Base-by-base conservation (phyloP, 2,113 vertebrate species). In the Chlorodrepanis virens region DNA sequence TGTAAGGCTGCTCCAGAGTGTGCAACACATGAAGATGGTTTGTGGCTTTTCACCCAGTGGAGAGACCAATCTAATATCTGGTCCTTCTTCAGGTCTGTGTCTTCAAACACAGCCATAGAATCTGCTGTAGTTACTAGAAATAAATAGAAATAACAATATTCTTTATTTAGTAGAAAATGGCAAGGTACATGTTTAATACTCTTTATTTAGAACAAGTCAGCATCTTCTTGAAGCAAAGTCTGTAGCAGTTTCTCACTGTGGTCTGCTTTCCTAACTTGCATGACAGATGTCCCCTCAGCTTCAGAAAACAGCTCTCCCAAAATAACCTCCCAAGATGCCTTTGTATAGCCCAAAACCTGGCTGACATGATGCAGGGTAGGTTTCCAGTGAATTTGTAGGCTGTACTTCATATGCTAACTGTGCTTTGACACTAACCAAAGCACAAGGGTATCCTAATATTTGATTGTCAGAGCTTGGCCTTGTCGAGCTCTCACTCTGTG, bases 281-380 rank as follows among this genome's bases (percentile, higher is more conserved):
- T 4, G 7, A 88, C 71, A 87, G 76, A 86, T 92, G 92, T 77
- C 68, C 45, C 39, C 42, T 85, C 45, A 88, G 35, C 44, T 95
- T 76, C 1, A 1, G 75, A 76, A 95, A 93, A 88, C 25, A 88
- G 27, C 3, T 83, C 44, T 95, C 61, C 40, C 75, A 94, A 69
- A 91, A 93, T 90, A 88, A 83, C 22, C 54, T 80, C 72, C 47
- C n/a, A 50, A 74, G 67, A 74, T 50, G 23, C 77, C 40, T 94
- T 79, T 89, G 56, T 44, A 19, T 57, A 90, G 35, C 82, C 74
- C 53, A 49, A 93, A 95, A 63, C 53, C 53, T 18, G n/a, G 44
- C 45, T 83, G 61, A 68, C 20, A 10, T 28, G 56, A 87, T 24
- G 22, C 42, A 65, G 47, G 29, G 52, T 35, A 70, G 35, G 65